Percentiles rank a stretch among this genome's conserved stretches.
Evolutionary conservation across 2,797 vertebrate species (phyloP).

Genomic region (Galago senegalensis): DNA sequence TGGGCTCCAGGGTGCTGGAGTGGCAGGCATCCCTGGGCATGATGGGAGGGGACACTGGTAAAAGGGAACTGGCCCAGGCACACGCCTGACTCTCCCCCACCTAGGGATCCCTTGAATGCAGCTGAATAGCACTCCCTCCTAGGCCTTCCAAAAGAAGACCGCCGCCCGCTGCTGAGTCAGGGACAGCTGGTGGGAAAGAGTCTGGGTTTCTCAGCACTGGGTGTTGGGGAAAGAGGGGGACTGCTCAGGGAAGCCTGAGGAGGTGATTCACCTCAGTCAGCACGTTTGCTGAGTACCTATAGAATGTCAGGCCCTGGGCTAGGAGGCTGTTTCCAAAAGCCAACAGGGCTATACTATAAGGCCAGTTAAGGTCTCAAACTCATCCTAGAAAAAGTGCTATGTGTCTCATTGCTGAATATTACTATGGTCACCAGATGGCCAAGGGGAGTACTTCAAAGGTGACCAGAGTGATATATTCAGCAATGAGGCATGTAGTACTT

Average conservation of each 20-base stretch:
- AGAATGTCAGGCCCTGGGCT: neutral
- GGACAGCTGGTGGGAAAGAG: neutral
- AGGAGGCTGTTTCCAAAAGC: neutral
- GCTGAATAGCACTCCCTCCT: neutral
- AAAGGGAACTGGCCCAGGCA: neutral
- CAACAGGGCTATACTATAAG: no score
- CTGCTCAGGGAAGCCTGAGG: neutral
- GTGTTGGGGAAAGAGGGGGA: no score
- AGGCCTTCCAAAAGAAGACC: neutral
- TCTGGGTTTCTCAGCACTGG: neutral
- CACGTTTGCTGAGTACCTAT: neutral
- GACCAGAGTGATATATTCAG: no score
- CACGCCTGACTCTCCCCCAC: neutral
- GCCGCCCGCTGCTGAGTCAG: rapidly evolving
- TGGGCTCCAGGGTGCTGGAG: neutral
- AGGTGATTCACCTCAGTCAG: neutral
- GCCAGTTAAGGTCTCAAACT: no score
- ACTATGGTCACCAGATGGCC: no score
- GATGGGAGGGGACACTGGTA: rapidly evolving
- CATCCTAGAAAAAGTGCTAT: no score
- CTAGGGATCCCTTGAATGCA: neutral
- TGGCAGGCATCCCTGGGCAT: rapidly evolving
- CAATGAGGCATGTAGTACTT: no score
- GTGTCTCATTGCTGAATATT: no score
- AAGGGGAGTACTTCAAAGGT: no score